phyloP scores from a whole-genome alignment of 2,888 invertebrate species.

The Furcula furcula region DNA sequence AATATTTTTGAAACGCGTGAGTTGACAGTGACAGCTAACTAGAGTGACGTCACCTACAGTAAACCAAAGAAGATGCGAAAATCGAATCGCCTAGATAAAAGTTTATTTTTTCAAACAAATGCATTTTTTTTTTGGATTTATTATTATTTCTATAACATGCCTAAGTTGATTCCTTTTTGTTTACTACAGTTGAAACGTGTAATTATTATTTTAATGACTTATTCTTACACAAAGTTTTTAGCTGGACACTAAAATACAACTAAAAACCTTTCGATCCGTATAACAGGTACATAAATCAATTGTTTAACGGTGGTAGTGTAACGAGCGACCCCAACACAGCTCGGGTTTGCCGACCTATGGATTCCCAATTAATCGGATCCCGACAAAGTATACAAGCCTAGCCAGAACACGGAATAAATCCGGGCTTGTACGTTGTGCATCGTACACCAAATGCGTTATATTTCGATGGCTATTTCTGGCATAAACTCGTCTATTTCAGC shows the following conservation, averaged over 20 bases:
- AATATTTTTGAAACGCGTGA: too few relatives aligned
- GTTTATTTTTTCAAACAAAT: too few relatives aligned
- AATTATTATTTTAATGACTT: too few relatives aligned
- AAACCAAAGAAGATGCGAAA: too few relatives aligned
- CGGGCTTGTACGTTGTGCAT: constrained; percentile 20
- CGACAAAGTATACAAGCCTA: constrained; percentile 43
- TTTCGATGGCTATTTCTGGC: constrained; percentile 49
- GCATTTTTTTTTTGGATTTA: too few relatives aligned
- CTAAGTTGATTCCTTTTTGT: too few relatives aligned
- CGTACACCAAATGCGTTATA: constrained; percentile 42
- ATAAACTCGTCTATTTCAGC: constrained; percentile 43
- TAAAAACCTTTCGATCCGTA: constrained; percentile 1
- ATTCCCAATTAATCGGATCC: constrained; percentile 59
- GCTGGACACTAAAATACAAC: not conserved
- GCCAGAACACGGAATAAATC: constrained; percentile 38
- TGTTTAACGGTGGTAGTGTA: constrained; percentile 36
- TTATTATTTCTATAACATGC: too few relatives aligned
- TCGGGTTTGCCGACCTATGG: constrained; percentile 47
- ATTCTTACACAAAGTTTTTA: constrained; percentile 4
- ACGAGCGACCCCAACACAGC: constrained; percentile 41
- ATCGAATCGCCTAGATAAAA: too few relatives aligned
- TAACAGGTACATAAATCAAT: constrained; percentile 31
- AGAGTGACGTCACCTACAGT: too few relatives aligned
- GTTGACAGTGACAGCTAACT: too few relatives aligned
- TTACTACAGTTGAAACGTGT: too few relatives aligned